Conservation (phyloP, 2,888 invertebrate genomes). For the Tanypteryx hageni region DNA sequence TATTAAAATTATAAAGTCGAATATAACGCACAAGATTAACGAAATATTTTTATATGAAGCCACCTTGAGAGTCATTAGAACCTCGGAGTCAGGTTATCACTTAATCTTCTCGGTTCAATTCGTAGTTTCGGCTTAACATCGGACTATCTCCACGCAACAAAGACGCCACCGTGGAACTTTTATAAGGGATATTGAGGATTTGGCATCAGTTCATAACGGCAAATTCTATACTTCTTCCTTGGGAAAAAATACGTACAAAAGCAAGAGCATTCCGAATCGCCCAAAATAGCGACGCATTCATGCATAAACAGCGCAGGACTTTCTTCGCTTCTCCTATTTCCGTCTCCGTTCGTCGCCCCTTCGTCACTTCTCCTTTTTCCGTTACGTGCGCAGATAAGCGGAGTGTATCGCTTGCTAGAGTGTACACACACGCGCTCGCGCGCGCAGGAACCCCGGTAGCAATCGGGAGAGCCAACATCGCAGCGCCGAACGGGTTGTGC, state of each 20-base stretch:
- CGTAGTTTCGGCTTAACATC: too few species aligned
- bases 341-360: neutral
- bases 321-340: neutral
- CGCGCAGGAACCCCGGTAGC: neutral
- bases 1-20: too few species aligned
- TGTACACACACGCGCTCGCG: neutral
- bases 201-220: neutral
- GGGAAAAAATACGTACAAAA: too few species aligned
- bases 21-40: too few species aligned
- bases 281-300: neutral
- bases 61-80: too few species aligned
- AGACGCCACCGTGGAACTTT: too few species aligned
- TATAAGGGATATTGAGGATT: neutral
- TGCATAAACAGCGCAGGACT: neutral
- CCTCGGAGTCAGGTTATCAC: too few species aligned
- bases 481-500: neutral
- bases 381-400: constrained; percentile 12
- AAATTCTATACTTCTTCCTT: neutral
- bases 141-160: too few species aligned
- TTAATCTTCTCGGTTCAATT: too few species aligned
- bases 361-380: neutral
- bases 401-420: neutral
- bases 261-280: too few species aligned
- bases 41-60: too few species aligned
- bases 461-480: neutral